phyloP scores from a whole-genome alignment of 2,888 invertebrate genomes.

The Cheilosia soror region DNA sequence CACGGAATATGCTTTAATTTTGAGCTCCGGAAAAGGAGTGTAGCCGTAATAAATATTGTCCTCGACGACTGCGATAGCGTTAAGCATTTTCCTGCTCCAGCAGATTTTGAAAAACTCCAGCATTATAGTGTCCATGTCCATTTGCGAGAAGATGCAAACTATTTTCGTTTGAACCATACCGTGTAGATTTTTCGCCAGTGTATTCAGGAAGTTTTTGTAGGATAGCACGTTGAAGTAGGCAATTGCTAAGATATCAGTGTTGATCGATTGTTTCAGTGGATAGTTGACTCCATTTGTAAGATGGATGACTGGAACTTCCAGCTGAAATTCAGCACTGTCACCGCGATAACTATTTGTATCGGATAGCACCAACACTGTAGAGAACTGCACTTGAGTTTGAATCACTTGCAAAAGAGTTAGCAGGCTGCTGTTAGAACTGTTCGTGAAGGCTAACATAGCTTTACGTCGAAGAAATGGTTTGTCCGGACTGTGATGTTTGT shows the following conservation, averaged over 20 bases:
- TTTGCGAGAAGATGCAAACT: conserved; percentile 18
- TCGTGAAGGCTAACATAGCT: neutral
- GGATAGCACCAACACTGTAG: conserved; percentile 26
- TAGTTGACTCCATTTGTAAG: neutral
- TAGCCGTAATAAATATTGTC: conserved; percentile 19
- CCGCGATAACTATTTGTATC: neutral
- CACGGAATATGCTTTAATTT: conserved; percentile 1
- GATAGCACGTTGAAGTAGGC: neutral
- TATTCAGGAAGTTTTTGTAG: neutral
- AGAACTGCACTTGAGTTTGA: conserved; percentile 33
- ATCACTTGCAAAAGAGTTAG: conserved; percentile 7
- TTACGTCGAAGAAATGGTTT: neutral
- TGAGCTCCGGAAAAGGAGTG: conserved; percentile 31
- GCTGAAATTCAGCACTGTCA: neutral
- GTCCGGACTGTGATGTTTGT: neutral
- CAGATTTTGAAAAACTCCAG: conserved; percentile 5
- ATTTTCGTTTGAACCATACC: conserved; percentile 25
- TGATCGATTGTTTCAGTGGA: neutral
- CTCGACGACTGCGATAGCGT: conserved; percentile 14
- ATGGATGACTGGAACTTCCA: conserved; percentile 11
- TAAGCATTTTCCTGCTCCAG: conserved; percentile 36
- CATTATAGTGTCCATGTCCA: conserved; percentile 1
- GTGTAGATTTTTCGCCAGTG: conserved; percentile 1
- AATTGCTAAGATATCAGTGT: conserved; percentile 25
- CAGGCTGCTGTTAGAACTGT: neutral